phyloP scores from a whole-genome alignment of 2,113 vertebrate species.

The Noturus placidus region DNA sequence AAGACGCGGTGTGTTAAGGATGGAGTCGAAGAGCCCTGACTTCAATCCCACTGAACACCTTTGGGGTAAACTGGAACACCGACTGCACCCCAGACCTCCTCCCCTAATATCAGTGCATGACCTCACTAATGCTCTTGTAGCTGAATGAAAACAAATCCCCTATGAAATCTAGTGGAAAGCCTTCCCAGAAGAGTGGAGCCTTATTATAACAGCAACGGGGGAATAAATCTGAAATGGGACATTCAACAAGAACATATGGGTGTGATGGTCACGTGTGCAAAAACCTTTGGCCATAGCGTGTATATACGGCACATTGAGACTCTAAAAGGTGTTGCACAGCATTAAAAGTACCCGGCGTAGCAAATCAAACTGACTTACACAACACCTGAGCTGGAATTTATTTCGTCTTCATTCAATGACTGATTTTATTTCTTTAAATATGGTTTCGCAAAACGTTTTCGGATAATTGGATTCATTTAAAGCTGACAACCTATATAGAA shows the following conservation, averaged over 20 bases:
- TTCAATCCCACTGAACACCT: neutral
- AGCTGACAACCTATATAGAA: neutral
- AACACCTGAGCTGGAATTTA: too few relatives aligned
- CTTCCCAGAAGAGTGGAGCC: neutral
- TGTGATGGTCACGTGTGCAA: neutral
- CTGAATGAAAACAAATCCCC: neutral
- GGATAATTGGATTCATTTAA: neutral
- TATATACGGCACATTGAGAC: neutral
- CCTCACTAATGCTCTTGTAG: neutral
- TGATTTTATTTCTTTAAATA: neutral
- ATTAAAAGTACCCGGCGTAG: too few relatives aligned
- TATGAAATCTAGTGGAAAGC: neutral
- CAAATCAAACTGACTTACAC: too few relatives aligned
- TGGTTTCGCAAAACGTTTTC: neutral
- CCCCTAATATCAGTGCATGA: neutral
- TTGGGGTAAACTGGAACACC: neutral
- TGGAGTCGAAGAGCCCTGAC: neutral
- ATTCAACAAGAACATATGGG: neutral
- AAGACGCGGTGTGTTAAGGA: neutral
- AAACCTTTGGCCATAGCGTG: neutral
- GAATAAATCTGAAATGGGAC: neutral
- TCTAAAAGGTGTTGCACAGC: too few relatives aligned
- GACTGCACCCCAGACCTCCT: neutral
- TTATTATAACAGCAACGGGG: neutral
- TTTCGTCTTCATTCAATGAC: too few relatives aligned